Conservation (phyloP, 1,140 invertebrate genomes). For the Acyrthosiphon pisum region DNA sequence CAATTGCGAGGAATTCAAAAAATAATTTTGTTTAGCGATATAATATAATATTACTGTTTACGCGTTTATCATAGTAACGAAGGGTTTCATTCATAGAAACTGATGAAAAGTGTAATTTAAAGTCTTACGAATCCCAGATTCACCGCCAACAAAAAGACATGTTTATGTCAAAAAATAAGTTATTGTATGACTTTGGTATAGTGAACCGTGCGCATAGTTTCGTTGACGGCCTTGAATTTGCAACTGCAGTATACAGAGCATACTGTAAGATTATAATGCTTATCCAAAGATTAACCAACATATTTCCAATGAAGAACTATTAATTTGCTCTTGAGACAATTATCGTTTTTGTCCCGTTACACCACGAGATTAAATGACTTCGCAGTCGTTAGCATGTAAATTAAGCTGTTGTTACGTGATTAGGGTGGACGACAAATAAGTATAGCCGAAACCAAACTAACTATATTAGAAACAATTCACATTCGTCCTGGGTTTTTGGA, state of each 20-base stretch:
- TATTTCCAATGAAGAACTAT: neutral
- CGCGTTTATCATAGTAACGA: neutral
- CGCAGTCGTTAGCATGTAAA: conserved; percentile 14
- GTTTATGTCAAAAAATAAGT: neutral
- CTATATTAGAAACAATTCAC: neutral
- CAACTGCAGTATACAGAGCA: neutral
- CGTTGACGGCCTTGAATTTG: neutral
- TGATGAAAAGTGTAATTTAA: neutral
- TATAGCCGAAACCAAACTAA: neutral
- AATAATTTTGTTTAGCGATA: neutral
- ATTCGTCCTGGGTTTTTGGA: neutral
- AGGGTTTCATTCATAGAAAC: neutral
- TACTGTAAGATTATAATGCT: neutral
- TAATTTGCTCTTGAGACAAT: neutral
- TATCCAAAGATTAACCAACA: neutral
- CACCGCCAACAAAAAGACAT: neutral
- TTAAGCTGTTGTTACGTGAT: neutral
- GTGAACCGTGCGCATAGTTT: neutral
- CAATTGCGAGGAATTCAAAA: neutral
- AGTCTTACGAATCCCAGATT: neutral
- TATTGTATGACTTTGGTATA: neutral
- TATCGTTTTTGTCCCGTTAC: conserved; percentile 20
- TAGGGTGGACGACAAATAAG: neutral
- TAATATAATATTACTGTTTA: neutral
- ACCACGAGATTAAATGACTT: neutral